phyloP scores from a whole-genome alignment of 2,113 vertebrate genomes.

The Nasalis larvatus region DNA sequence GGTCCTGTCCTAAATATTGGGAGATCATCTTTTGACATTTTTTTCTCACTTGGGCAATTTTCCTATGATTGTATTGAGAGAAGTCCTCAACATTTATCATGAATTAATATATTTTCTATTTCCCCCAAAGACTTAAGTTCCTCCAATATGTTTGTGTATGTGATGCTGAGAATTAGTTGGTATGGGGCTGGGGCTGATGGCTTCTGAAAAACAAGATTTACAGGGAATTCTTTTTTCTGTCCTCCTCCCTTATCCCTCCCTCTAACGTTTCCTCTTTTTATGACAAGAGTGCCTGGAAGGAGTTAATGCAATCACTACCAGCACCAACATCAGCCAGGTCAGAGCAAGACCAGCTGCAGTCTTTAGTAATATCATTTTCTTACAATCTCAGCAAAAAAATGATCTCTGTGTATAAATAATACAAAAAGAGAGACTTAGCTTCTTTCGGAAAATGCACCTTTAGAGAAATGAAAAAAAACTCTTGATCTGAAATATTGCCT shows the following conservation, averaged over 20 bases:
- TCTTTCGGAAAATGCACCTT: not conserved
- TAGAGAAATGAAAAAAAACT: conserved; percentile 36
- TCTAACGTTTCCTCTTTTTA: not conserved
- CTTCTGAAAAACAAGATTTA: not conserved
- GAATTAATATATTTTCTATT: not conserved
- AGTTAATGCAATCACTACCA: not conserved
- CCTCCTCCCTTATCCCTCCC: fast-evolving
- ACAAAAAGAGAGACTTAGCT: not conserved
- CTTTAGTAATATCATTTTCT: not conserved
- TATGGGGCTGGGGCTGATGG: not conserved
- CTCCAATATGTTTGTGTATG: not conserved
- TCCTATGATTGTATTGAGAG: not conserved
- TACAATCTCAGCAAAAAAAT: not conserved
- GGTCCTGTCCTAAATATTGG: not conserved
- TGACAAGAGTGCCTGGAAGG: not conserved
- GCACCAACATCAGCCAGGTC: not conserved
- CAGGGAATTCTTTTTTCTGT: not conserved
- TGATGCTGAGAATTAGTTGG: not conserved
- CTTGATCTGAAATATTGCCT: conserved; percentile 39
- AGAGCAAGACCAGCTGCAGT: not conserved
- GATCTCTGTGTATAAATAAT: not conserved
- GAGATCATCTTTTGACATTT: not conserved
- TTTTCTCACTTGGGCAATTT: not conserved
- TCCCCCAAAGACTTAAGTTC: not conserved
- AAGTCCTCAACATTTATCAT: not conserved